Evolutionary conservation across 2,797 vertebrate genomes (phyloP).

Genomic region (Euphonia xanthogaster): DNA sequence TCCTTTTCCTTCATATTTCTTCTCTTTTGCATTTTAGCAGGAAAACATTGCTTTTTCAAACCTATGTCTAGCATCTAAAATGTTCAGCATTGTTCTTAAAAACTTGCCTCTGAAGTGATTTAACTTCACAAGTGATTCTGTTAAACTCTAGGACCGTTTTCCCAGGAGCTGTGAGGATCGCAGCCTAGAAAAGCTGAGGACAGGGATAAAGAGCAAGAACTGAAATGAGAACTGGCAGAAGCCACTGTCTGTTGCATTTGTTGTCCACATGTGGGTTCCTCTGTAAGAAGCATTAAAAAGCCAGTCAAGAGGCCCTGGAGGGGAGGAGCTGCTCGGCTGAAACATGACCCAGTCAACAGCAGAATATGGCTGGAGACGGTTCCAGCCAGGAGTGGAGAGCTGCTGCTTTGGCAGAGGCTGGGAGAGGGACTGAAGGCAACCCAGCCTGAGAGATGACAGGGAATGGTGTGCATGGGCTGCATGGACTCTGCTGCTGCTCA

Average conservation of each 20-base stretch:
- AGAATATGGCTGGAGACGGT: background rate
- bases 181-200: background rate
- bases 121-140: background rate
- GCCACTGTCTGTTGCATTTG: background rate
- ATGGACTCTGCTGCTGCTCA: background rate
- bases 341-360: background rate
- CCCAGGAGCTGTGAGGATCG: background rate
- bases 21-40: background rate
- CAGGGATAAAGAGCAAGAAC: background rate
- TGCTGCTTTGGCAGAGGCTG: background rate
- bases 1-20: background rate
- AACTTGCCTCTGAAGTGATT: background rate
- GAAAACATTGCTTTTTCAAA: background rate
- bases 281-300: background rate
- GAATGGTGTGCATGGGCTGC: fast-evolving
- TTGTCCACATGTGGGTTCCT: background rate
- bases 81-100: background rate
- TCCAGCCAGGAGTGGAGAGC: no score
- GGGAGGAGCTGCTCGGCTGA: background rate
- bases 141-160: background rate
- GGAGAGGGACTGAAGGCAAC: background rate
- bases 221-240: background rate
- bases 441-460: background rate
- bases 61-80: background rate
- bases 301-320: background rate